Conservation (phyloP, 2,797 vertebrate genomes). For the Halcyon chelicuti region DNA sequence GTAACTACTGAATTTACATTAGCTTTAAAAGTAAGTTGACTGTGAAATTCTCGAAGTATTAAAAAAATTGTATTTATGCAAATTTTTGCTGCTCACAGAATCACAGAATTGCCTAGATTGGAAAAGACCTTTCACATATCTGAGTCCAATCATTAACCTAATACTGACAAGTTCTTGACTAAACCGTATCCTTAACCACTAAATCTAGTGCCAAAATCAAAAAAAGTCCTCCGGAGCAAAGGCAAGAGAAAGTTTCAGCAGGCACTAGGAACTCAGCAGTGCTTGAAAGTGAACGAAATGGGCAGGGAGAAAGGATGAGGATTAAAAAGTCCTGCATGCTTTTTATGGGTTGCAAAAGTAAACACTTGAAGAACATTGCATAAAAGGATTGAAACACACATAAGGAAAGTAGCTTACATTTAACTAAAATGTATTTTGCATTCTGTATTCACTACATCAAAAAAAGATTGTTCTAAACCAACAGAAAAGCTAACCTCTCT, state of each 20-base stretch:
- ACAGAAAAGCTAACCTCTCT: conserved; percentile 86
- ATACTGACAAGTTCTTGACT: too few relatives aligned
- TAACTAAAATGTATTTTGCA: not conserved
- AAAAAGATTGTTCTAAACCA: not conserved
- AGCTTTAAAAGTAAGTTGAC: not conserved
- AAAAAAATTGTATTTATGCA: not conserved
- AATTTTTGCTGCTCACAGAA: not conserved
- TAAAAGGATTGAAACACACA: too few relatives aligned
- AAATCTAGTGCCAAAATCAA: not conserved
- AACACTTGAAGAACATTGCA: not conserved
- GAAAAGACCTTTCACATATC: too few relatives aligned
- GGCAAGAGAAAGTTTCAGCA: not conserved
- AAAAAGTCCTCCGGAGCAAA: not conserved
- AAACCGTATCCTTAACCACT: too few relatives aligned
- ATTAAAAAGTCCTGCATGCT: not conserved
- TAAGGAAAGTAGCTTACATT: not conserved
- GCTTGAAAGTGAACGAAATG: not conserved
- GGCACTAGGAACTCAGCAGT: not conserved
- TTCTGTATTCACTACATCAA: not conserved
- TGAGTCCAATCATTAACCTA: too few relatives aligned
- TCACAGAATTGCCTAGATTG: too few relatives aligned
- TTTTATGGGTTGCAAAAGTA: not conserved
- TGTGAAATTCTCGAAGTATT: not conserved
- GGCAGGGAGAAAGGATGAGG: not conserved
- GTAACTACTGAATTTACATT: not conserved